Evolutionary conservation across 1,140 invertebrate species (phyloP).

Genomic region (Ostrea denselamellosa): DNA sequence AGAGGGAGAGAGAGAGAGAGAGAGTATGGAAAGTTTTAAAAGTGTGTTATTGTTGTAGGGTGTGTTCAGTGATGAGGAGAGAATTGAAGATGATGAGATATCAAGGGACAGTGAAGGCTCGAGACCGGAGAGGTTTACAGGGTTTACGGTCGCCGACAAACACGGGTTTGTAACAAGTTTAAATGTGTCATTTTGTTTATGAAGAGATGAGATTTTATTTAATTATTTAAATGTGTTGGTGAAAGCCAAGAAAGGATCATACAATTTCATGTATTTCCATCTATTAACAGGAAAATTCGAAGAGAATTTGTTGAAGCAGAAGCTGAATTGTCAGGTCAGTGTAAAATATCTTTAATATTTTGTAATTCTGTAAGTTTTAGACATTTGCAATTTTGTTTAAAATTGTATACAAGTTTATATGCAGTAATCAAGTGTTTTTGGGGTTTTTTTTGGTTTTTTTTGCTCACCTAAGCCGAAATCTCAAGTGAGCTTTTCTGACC

Average conservation of each 20-base stretch:
- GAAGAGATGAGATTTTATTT: background rate
- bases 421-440: background rate
- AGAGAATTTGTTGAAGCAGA: constrained; percentile 90
- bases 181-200: background rate
- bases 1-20: too few species aligned
- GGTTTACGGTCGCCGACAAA: constrained; percentile 58
- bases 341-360: background rate
- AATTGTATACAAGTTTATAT: background rate
- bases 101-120: background rate
- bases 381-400: background rate
- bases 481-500: too few species aligned
- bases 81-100: constrained; percentile 49
- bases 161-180: constrained; percentile 56
- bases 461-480: too few species aligned
- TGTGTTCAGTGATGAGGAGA: constrained; percentile 53
- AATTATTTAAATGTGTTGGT: too few species aligned
- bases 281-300: constrained; percentile 67
- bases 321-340: constrained; percentile 88
- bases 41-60: constrained; percentile 20
- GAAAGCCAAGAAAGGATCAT: too few species aligned
- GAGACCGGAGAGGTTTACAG: constrained; percentile 51
- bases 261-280: too few species aligned
- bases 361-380: background rate
- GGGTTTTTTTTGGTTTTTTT: too few species aligned
- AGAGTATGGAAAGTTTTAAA: too few species aligned